Evolutionary conservation across 1,140 invertebrate genomes (phyloP).

Genomic region (Caligus rogercresseyi): DNA sequence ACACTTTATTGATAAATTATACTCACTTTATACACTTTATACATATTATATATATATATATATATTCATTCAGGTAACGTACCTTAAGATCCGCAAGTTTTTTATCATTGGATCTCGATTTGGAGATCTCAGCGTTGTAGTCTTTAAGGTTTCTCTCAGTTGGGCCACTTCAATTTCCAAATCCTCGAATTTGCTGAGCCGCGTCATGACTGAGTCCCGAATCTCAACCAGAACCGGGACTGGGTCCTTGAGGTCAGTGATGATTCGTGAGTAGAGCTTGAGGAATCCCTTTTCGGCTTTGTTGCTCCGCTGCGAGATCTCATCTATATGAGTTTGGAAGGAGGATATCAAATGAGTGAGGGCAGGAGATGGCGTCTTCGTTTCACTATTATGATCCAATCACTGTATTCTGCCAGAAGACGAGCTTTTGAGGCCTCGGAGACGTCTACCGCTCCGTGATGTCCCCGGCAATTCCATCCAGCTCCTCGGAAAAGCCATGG

Average conservation of each 20-base stretch:
- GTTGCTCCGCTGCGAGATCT: constrained; percentile 7
- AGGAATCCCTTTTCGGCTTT: constrained; percentile 18
- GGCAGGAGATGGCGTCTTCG: neutral
- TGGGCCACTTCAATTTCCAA: constrained; percentile 15
- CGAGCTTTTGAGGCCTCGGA: constrained; percentile 6
- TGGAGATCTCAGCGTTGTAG: constrained; percentile 6
- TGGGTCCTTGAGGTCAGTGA: constrained; percentile 11
- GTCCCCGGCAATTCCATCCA: constrained; percentile 7
- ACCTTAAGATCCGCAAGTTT: neutral
- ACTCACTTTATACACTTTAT: too few relatives aligned
- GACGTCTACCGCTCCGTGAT: constrained; percentile 11
- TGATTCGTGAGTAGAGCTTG: constrained; percentile 1
- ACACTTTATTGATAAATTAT: too few relatives aligned
- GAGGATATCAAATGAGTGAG: constrained; percentile 1
- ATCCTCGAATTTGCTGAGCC: constrained; percentile 8
- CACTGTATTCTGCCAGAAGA: constrained; percentile 1
- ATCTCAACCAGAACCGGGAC: constrained; percentile 4
- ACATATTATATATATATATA: too few relatives aligned
- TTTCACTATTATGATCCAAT: constrained; percentile 10
- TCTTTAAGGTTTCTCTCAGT: constrained; percentile 14
- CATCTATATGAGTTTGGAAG: constrained; percentile 17
- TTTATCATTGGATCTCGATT: constrained; percentile 14
- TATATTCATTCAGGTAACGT: too few relatives aligned
- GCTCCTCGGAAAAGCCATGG: neutral
- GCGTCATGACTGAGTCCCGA: neutral